Conservation (phyloP, 2,797 vertebrate genomes). For the Poeciliopsis gracilis region DNA sequence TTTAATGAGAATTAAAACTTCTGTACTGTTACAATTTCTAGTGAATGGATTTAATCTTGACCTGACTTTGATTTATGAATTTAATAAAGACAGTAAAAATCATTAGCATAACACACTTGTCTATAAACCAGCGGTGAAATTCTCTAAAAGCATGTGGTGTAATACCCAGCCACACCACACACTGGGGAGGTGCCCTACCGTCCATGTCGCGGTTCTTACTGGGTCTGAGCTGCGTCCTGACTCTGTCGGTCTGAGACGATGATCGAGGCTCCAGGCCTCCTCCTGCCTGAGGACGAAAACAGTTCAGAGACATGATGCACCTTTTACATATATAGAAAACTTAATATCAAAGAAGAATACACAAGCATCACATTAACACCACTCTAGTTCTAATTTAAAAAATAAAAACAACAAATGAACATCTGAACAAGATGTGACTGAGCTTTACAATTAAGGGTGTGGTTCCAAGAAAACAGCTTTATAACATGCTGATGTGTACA, state of each 20-base stretch:
- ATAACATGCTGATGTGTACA: not conserved
- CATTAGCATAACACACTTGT: not conserved
- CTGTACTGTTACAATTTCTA: not conserved
- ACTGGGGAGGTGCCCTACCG: constrained; percentile 75
- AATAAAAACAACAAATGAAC: not conserved
- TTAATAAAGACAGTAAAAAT: not conserved
- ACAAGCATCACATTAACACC: not conserved
- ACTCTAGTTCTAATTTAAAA: not conserved
- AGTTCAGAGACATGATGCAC: not conserved
- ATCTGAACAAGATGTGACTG: not conserved
- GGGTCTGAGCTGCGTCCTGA: constrained; percentile 63
- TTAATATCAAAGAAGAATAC: not conserved
- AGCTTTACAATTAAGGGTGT: not conserved
- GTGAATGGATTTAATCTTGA: not conserved
- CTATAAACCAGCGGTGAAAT: not conserved
- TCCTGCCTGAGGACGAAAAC: constrained; percentile 54
- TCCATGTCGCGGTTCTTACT: constrained; percentile 87
- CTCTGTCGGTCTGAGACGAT: constrained; percentile 40
- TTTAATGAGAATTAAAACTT: not conserved
- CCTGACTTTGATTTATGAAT: not conserved
- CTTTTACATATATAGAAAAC: not conserved
- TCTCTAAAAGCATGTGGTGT: not conserved
- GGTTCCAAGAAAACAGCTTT: not conserved
- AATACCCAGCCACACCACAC: constrained; percentile 16
- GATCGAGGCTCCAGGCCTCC: constrained; percentile 35